These are phyloP conservation scores for Itoplectis maculator DNA, from an alignment of 2,888 invertebrate genomes.

Conservation along the genomic window DNA sequence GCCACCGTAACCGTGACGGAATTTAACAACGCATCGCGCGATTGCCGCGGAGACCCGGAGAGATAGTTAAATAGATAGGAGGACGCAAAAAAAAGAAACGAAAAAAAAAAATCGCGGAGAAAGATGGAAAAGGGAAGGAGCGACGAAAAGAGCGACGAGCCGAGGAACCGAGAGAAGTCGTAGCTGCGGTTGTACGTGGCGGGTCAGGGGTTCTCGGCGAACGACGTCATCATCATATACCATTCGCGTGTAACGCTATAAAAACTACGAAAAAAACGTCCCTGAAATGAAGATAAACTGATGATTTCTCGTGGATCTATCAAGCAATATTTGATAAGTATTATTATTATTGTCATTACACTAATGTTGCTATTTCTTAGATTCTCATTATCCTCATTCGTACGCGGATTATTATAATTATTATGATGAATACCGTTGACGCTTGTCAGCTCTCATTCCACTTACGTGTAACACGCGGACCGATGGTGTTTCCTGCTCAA, in stretches of 20 bases:
- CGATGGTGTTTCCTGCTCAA: background rate
- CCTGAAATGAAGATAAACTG: background rate
- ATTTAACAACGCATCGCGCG: slow-evolving; percentile 62
- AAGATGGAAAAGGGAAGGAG: slow-evolving; percentile 39
- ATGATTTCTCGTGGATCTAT: background rate
- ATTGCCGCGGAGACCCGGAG: slow-evolving; percentile 62
- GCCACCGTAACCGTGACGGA: slow-evolving; percentile 66
- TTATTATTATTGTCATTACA: background rate
- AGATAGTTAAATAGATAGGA: slow-evolving; percentile 56
- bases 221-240: slow-evolving; percentile 56
- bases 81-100: background rate
- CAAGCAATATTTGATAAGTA: background rate
- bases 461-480: background rate
- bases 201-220: slow-evolving; percentile 56
- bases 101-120: background rate
- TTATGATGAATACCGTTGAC: background rate
- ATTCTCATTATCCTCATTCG: background rate
- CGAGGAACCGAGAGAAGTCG: slow-evolving; percentile 38
- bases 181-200: slow-evolving; percentile 59
- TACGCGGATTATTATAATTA: background rate
- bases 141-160: slow-evolving; percentile 36
- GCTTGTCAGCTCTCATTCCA: background rate
- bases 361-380: too few species aligned
- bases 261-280: background rate
- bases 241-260: slow-evolving; percentile 40